These are phyloP conservation scores for Rhodeus uyekii DNA, from an alignment of 2,797 vertebrate species.

Conservation along the genomic window DNA sequence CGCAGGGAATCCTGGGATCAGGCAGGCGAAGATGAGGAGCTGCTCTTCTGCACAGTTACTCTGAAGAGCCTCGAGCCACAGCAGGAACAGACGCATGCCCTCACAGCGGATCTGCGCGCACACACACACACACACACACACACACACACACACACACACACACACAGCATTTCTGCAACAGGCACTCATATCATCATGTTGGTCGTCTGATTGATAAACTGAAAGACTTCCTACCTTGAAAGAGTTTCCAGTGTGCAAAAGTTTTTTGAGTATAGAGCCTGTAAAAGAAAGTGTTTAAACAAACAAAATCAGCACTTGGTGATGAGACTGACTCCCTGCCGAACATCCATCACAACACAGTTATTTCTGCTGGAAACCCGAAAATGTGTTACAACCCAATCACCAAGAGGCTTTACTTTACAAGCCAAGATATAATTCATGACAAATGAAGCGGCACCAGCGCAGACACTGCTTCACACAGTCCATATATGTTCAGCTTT, in stretches of 20 bases:
- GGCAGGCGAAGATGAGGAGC: slow-evolving; percentile 93
- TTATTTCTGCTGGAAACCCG: neutral
- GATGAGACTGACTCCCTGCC: no score
- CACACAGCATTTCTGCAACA: neutral
- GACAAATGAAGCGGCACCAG: no score
- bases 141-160: slow-evolving; percentile 19
- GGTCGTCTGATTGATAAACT: neutral
- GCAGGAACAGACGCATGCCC: slow-evolving; percentile 95
- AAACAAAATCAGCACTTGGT: neutral
- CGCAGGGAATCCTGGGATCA: slow-evolving; percentile 95
- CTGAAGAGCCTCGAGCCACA: slow-evolving; percentile 97
- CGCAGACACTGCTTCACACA: no score
- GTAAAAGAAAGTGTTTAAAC: slow-evolving; percentile 35
- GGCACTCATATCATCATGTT: no score
- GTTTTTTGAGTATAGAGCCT: slow-evolving; percentile 98
- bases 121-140: neutral
- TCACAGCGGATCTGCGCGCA: slow-evolving; percentile 91
- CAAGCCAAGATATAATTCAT: no score
- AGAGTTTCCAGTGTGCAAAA: slow-evolving; percentile 99
- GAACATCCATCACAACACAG: neutral
- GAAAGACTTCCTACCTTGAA: slow-evolving; percentile 92
- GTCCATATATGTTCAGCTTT: no score
- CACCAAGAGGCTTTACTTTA: neutral
- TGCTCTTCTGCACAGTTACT: slow-evolving; percentile 95
- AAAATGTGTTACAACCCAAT: neutral